phyloP scores from a whole-genome alignment of 2,113 vertebrate genomes.

The Ailurus styani region DNA sequence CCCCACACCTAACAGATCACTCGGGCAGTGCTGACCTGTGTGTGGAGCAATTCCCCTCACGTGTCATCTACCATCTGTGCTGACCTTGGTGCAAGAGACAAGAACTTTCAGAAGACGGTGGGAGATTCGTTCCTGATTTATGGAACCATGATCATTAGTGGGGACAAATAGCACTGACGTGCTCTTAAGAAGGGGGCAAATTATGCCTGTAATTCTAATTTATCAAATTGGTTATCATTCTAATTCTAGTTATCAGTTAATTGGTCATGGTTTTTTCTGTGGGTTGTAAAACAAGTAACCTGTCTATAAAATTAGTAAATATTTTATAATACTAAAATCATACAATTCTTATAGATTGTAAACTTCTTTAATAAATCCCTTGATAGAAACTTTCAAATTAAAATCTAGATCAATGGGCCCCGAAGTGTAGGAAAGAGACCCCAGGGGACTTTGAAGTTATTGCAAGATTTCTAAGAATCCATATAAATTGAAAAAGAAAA shows the following conservation, averaged over 20 bases:
- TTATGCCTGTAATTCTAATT: background rate
- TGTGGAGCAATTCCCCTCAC: background rate
- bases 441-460: background rate
- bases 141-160: background rate
- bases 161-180: background rate
- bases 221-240: background rate
- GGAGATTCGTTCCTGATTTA: constrained; percentile 50
- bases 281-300: constrained; percentile 33
- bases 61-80: constrained; percentile 24
- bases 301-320: constrained; percentile 30
- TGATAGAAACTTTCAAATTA: background rate
- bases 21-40: background rate
- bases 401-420: background rate
- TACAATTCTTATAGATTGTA: background rate
- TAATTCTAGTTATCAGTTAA: background rate
- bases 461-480: background rate
- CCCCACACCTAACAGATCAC: background rate
- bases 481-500: background rate
- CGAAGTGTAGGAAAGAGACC: background rate
- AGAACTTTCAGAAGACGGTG: background rate
- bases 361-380: background rate
- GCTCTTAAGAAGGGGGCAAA: background rate
- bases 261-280: constrained; percentile 3
- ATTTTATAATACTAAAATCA: background rate
- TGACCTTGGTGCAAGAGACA: constrained; percentile 22